Evolutionary conservation across 2,113 vertebrate species (phyloP).

Genomic region (Carassius carassius): DNA sequence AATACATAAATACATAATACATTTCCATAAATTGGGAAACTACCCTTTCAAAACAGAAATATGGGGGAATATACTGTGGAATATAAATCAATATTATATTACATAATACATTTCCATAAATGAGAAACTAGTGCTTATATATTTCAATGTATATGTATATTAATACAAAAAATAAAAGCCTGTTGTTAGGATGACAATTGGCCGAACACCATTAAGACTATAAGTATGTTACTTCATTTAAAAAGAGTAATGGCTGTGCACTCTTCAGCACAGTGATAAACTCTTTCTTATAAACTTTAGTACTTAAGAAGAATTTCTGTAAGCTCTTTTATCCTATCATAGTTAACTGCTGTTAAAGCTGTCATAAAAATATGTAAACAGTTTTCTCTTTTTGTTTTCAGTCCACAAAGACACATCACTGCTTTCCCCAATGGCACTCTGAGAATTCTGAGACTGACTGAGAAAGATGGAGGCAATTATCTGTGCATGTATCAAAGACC

Average conservation of each 20-base stretch:
- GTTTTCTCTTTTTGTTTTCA: conserved; percentile 58
- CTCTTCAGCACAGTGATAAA: background rate
- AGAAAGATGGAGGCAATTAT: conserved; percentile 75
- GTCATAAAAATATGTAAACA: conserved; percentile 26
- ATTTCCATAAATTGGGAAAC: background rate
- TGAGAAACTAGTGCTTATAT: background rate
- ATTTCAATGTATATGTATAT: too few species aligned
- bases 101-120: background rate
- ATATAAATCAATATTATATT: background rate
- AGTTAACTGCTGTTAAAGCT: background rate
- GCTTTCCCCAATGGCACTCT: conserved; percentile 79
- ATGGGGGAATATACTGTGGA: too few species aligned
- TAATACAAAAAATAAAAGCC: too few species aligned
- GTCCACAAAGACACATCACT: conserved; percentile 74
- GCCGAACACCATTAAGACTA: background rate
- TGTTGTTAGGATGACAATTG: background rate
- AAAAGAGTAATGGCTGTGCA: background rate
- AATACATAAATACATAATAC: background rate
- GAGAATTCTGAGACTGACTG: conserved; percentile 76
- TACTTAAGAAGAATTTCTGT: too few species aligned
- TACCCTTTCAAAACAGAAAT: too few species aligned
- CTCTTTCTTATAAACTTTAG: background rate
- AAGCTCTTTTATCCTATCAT: background rate
- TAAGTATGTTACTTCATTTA: background rate
- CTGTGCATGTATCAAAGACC: conserved; percentile 74